These are phyloP conservation scores for Beris morrisii DNA, from an alignment of 2,888 invertebrate species.

Conservation along the genomic window DNA sequence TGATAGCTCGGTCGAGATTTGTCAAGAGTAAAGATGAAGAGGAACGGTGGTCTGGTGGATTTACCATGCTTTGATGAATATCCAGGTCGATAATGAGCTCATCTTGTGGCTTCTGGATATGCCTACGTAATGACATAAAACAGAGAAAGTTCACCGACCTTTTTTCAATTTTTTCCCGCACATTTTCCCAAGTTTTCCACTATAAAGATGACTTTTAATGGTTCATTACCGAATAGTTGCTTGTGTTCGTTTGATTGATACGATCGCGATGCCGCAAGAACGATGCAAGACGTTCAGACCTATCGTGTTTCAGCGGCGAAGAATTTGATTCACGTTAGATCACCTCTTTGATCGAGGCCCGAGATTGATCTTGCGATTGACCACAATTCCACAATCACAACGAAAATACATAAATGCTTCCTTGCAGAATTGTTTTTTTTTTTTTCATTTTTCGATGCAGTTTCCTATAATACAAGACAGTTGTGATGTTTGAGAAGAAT, in stretches of 20 bases:
- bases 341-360: too few species aligned
- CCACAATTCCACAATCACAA: too few species aligned
- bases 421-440: too few species aligned
- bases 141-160: slow-evolving; percentile 26
- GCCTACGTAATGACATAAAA: slow-evolving; percentile 8
- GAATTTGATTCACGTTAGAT: too few species aligned
- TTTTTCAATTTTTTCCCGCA: not conserved
- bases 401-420: too few species aligned
- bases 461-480: too few species aligned
- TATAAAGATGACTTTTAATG: slow-evolving; percentile 1
- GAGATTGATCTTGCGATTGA: too few species aligned
- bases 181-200: not conserved
- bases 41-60: not conserved
- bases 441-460: too few species aligned
- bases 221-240: slow-evolving; percentile 17
- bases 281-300: too few species aligned
- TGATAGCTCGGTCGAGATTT: not conserved
- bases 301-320: too few species aligned
- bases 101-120: slow-evolving; percentile 25
- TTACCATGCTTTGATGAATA: slow-evolving; percentile 22
- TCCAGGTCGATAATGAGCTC: slow-evolving; percentile 29
- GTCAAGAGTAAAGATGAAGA: not conserved
- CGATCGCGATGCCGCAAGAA: too few species aligned
- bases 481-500: too few species aligned
- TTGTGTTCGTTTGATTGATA: not conserved